Base-by-base conservation (phyloP, 2,797 vertebrate species). In the Enoplosus armatus region DNA sequence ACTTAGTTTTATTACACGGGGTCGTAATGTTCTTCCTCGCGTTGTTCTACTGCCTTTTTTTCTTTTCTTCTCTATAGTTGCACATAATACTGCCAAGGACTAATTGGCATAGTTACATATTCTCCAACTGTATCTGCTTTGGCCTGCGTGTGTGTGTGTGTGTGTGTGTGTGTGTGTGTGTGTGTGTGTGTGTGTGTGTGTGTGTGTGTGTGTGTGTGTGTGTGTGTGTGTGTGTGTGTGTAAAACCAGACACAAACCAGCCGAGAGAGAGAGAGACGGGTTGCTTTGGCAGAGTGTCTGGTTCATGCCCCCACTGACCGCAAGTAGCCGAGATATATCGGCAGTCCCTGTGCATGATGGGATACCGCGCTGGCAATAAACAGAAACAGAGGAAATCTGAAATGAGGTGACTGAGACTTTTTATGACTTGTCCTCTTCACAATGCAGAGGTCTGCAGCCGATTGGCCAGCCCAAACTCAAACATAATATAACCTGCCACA, bases 1-100 rank as follows among this genome's bases (percentile, higher is more conserved):
- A 89, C 83, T 82, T 86, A 77, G 86, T 89, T 92, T 90, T 90
- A 92, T 88, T 82, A 85, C 88, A 76, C 10, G 1, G 35, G 77
- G 79, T 83, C 62, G 11, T 86, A 78, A 91, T 63, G 76, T 88
- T 87, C 87, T 84, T 86, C 88, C 79, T 66, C n/a, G 61, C 55
- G 69, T 90, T 88, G 76, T 91, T 90, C 79, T 80, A 22, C 79
- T 72, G 73, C 20, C 65, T 63, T 69, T 65, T 69, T 68, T 83
- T 51, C n/a, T 69, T 68, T 83, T 51, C n/a, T 20, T 39, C 24
- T 31, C 37, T 59, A 22, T n/a, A 84, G 77, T 87, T 68, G 5
- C 69, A 77, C 69, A 66, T 54, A 58, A 66, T 26, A 26, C 74
- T 75, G 76, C 70, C 73, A 74, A 79, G 45, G 50, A 67, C 68